Base-by-base conservation (phyloP, 2,113 vertebrate genomes). In the Trichomycterus rosablanca region DNA sequence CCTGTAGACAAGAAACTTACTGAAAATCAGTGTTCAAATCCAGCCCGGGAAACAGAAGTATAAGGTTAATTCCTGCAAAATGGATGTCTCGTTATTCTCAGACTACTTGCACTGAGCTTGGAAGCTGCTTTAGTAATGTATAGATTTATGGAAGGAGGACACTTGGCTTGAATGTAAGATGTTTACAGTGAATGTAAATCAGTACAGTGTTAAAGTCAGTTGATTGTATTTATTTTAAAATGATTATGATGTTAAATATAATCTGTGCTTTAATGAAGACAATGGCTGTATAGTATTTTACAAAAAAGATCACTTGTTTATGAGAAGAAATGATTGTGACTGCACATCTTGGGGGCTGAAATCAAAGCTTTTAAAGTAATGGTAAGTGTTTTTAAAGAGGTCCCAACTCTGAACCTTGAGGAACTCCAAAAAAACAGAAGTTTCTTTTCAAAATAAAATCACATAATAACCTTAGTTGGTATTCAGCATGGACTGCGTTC, bases 11-110 rank as follows among this genome's bases (percentile, higher is more conserved):
- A 30, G 18, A 44, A 16, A 43, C 39, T 20, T n/a, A 20, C 59
- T 28, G 49, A 46, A 4, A 53, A 39, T 18, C 30, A 52, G 22
- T 22, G 30, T 46, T 63, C 66, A 12, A 68, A 59, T 23, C 43
- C 62, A 1, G 19, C 66, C 30, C 43, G 73, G 40, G 73, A 75
- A 65, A 75, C 73, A 28, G 63, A 72, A 59, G 70, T 75, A 24
- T 75, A 58, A 75, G 23, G n/a, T 37, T 5, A 11, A 59, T 28
- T 11, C 7, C 1, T 26, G 20, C 45, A 10, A 43, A 51, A 65
- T 37, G 40, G 56, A 60, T 45, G 10, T n/a, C n/a, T n/a, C n/a
- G 28, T 45, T 44, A 7, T 16, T 28, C 61, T 22, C 14, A 46
- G 44, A 61, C 54, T 26, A 35, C 14, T 45, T 43, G 54, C 49